A percentile compares a stretch with the other conserved stretches of the same genome.
These are phyloP conservation scores for Acromyrmex charruanus DNA, from an alignment of 1,140 invertebrate genomes.

Conservation along the genomic window DNA sequence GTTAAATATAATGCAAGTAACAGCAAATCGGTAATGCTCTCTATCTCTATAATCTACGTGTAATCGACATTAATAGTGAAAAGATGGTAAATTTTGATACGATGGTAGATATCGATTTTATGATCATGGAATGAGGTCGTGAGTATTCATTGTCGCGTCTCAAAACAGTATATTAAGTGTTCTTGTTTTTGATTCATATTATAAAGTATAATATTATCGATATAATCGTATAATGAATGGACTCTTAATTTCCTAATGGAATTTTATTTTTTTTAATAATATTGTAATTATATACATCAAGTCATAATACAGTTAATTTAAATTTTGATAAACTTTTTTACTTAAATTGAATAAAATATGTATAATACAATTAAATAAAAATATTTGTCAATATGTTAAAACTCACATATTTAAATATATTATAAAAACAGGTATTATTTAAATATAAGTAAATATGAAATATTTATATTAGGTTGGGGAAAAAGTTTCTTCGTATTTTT, in stretches of 20 bases:
- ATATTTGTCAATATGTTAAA: neutral
- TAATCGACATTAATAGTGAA: constrained; percentile 44
- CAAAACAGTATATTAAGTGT: constrained; percentile 29
- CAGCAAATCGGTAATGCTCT: neutral
- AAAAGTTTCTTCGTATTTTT: too few species aligned
- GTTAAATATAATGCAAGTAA: constrained; percentile 17
- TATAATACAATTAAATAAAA: neutral
- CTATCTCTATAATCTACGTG: constrained; percentile 5
- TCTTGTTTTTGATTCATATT: constrained; percentile 18
- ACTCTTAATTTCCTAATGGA: neutral
- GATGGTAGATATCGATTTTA: constrained; percentile 78
- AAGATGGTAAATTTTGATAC: constrained; percentile 69
- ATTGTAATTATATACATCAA: neutral
- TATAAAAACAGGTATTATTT: too few species aligned
- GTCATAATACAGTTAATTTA: neutral
- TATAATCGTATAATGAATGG: neutral
- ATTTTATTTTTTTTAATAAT: neutral
- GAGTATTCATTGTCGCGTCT: constrained; percentile 71
- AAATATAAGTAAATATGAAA: too few species aligned
- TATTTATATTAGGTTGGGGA: too few species aligned
- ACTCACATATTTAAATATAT: neutral
- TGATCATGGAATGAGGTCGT: constrained; percentile 78
- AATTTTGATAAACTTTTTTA: neutral
- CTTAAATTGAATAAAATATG: neutral
- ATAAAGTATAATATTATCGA: constrained; percentile 10